These are phyloP conservation scores for Xiphorhynchus elegans DNA, from an alignment of 2,113 vertebrate species.

Conservation along the genomic window DNA sequence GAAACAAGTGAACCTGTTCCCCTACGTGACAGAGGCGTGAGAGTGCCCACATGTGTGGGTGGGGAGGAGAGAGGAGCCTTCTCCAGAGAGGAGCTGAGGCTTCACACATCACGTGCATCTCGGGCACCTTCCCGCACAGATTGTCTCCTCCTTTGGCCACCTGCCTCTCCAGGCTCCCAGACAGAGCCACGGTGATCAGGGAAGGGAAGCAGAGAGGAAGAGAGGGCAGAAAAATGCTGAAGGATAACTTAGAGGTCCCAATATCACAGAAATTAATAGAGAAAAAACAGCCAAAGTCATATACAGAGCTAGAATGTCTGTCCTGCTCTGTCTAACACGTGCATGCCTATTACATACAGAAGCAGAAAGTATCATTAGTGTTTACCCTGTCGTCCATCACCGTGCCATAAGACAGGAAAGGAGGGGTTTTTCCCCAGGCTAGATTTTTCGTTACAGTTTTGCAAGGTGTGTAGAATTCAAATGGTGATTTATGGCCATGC, in stretches of 20 bases:
- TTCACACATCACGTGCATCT: background rate
- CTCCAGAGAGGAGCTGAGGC: constrained; percentile 52
- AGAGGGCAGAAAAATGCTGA: background rate
- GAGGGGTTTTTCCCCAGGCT: rapidly evolving
- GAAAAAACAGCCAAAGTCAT: background rate
- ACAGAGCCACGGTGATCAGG: background rate
- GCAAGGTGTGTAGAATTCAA: background rate
- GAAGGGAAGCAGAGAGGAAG: background rate
- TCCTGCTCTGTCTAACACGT: rapidly evolving
- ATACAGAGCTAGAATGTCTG: background rate
- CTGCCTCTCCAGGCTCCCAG: background rate
- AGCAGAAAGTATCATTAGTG: constrained; percentile 16
- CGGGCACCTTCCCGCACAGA: background rate
- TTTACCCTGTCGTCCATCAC: constrained; percentile 24
- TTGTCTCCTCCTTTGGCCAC: background rate
- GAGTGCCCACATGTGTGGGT: constrained; percentile 30
- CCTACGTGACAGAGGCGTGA: constrained; percentile 48
- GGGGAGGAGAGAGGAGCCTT: background rate
- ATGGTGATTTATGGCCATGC: background rate
- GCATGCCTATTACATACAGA: background rate
- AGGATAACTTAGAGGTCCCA: background rate
- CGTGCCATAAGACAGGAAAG: constrained; percentile 17
- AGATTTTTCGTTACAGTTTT: constrained; percentile 26
- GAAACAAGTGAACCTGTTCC: constrained; percentile 47
- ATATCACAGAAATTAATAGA: background rate